Evolutionary conservation across 1,140 invertebrate species (phyloP).

Genomic region (Neomicropteryx cornuta): DNA sequence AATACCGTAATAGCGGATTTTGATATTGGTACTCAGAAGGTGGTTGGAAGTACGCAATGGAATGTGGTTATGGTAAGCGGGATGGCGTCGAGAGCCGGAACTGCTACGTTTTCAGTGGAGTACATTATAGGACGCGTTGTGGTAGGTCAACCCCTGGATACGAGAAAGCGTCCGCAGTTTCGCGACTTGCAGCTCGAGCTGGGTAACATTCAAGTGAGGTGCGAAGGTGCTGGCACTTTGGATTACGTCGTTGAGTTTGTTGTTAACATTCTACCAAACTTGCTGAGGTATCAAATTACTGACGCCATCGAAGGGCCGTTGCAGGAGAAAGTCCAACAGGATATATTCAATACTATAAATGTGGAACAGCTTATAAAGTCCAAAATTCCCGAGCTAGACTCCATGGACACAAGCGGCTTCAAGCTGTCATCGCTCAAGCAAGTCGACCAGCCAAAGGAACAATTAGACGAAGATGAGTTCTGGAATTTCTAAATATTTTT

Average conservation of each 20-base stretch:
- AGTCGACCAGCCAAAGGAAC: constrained; percentile 14
- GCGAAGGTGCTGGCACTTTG: constrained; percentile 65
- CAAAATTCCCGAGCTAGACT: constrained; percentile 50
- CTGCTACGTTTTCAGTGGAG: constrained; percentile 61
- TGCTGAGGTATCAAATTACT: constrained; percentile 74
- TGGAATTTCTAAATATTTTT: constrained; percentile 28
- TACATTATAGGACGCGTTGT: constrained; percentile 54
- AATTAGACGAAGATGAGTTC: constrained; percentile 33
- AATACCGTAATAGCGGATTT: constrained; percentile 52
- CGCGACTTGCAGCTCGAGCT: constrained; percentile 65
- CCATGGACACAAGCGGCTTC: constrained; percentile 37
- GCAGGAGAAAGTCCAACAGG: constrained; percentile 52
- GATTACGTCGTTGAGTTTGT: constrained; percentile 70
- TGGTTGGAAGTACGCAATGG: constrained; percentile 67
- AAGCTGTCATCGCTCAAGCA: constrained; percentile 26
- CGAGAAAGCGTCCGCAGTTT: constrained; percentile 54
- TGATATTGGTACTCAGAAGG: constrained; percentile 65
- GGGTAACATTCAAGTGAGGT: constrained; percentile 69
- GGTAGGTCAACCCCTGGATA: constrained; percentile 64
- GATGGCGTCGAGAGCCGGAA: constrained; percentile 55
- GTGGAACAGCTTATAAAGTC: constrained; percentile 59
- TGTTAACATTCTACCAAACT: constrained; percentile 69
- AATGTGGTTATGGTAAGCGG: constrained; percentile 56
- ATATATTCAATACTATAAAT: constrained; percentile 54
- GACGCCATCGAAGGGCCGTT: constrained; percentile 67